These are phyloP conservation scores for Stigmatopora nigra DNA, from an alignment of 2,113 vertebrate genomes.

Conservation along the genomic window DNA sequence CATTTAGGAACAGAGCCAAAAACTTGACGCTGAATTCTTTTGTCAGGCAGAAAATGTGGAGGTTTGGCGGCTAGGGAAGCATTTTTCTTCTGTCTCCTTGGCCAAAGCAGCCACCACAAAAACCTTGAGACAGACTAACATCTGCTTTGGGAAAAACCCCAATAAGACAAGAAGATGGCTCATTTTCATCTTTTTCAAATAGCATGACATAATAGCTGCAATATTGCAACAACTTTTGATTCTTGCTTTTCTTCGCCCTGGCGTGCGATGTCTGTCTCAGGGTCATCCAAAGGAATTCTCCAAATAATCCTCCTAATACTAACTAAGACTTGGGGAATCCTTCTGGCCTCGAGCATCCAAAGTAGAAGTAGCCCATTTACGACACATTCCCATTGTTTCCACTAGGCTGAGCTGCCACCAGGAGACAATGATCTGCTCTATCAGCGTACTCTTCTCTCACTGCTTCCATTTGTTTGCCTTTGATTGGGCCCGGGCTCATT, in stretches of 20 bases:
- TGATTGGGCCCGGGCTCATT: conserved; percentile 23
- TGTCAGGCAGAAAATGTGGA: conserved; percentile 16
- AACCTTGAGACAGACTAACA: conserved; percentile 36
- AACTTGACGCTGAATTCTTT: conserved; percentile 34
- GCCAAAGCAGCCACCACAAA: conserved; percentile 51
- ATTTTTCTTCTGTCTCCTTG: conserved; percentile 37
- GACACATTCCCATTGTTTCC: neutral
- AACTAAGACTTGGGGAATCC: neutral
- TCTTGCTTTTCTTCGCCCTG: too few species aligned
- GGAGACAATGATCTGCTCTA: neutral
- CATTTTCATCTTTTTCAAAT: neutral
- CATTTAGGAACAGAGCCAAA: conserved; percentile 21
- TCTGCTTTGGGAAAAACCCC: conserved; percentile 28
- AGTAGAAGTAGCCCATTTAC: neutral
- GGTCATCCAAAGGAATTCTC: neutral
- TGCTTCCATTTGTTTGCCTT: conserved; percentile 17
- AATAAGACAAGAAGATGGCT: conserved; percentile 4
- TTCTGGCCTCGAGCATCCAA: neutral
- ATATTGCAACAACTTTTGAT: too few species aligned
- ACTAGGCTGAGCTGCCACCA: neutral
- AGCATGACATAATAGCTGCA: too few species aligned
- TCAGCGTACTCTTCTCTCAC: conserved; percentile 9
- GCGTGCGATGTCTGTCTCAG: neutral
- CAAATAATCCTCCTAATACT: neutral
- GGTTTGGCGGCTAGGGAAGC: conserved; percentile 36